A percentile compares a stretch with the other conserved stretches of the same genome.
These are phyloP conservation scores for Trichonephila clavata DNA, from an alignment of 1,140 invertebrate genomes.

Conservation along the genomic window DNA sequence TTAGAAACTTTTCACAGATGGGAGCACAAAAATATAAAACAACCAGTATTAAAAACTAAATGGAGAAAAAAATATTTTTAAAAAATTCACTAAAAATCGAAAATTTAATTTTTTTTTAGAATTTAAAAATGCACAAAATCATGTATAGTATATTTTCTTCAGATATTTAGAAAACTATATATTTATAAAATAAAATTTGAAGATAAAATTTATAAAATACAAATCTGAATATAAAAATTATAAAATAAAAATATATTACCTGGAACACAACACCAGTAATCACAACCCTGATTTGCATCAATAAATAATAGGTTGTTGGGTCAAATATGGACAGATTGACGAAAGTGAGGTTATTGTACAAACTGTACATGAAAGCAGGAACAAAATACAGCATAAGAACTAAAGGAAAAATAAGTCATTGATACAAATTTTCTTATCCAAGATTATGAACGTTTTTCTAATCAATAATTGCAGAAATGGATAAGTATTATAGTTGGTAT, in stretches of 20 bases:
- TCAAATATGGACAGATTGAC: conserved; percentile 94
- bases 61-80: too few relatives aligned
- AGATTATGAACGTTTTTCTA: not conserved
- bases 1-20: too few relatives aligned
- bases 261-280: conserved; percentile 96
- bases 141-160: too few relatives aligned
- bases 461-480: not conserved
- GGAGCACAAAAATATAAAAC: too few relatives aligned
- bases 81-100: too few relatives aligned
- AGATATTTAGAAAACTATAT: too few relatives aligned
- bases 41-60: too few relatives aligned
- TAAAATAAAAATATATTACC: conserved; percentile 83
- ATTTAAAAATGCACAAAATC: too few relatives aligned
- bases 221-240: not conserved
- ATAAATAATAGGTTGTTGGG: conserved; percentile 95
- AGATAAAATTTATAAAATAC: too few relatives aligned
- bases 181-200: too few relatives aligned
- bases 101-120: too few relatives aligned
- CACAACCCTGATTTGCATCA: conserved; percentile 96
- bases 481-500: not conserved
- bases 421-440: not conserved
- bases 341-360: conserved; percentile 97
- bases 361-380: conserved; percentile 93
- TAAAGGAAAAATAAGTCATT: conserved; percentile 80
- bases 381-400: conserved; percentile 93